Evolutionary conservation across 2,113 vertebrate species (phyloP).

Genomic region (Megaleporinus macrocephalus): DNA sequence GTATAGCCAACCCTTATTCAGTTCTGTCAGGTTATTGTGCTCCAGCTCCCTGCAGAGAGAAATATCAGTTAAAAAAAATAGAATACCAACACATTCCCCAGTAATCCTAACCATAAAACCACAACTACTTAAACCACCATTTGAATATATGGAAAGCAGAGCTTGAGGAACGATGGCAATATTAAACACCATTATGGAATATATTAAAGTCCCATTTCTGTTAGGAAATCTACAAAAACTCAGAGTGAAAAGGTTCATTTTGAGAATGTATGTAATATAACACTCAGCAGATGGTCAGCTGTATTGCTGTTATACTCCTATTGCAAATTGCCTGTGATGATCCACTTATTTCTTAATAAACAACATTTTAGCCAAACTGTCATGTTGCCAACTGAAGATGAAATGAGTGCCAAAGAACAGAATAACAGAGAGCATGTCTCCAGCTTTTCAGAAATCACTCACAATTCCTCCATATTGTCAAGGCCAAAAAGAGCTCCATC

Average conservation of each 20-base stretch:
- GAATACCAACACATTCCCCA: neutral
- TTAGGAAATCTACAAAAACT: neutral
- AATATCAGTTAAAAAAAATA: neutral
- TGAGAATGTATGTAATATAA: neutral
- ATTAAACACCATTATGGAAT: neutral
- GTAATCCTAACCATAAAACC: neutral
- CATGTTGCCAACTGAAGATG: constrained; percentile 71
- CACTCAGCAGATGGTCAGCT: neutral
- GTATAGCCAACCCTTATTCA: constrained; percentile 98
- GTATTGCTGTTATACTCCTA: neutral
- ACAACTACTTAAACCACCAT: neutral
- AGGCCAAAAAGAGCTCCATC: constrained; percentile 97
- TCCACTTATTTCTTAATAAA: neutral
- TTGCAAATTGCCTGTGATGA: neutral
- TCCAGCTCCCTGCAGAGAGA: constrained; percentile 85
- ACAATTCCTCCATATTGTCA: constrained; percentile 89
- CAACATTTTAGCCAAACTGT: neutral
- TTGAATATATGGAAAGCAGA: neutral
- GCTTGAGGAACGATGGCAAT: neutral
- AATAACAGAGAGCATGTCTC: neutral
- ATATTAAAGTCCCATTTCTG: neutral
- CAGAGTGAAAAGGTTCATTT: neutral
- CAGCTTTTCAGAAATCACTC: constrained; percentile 54
- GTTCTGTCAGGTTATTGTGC: constrained; percentile 95
- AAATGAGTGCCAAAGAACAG: neutral